Conservation (phyloP, 1,140 invertebrate species). For the Lineus longissimus region DNA sequence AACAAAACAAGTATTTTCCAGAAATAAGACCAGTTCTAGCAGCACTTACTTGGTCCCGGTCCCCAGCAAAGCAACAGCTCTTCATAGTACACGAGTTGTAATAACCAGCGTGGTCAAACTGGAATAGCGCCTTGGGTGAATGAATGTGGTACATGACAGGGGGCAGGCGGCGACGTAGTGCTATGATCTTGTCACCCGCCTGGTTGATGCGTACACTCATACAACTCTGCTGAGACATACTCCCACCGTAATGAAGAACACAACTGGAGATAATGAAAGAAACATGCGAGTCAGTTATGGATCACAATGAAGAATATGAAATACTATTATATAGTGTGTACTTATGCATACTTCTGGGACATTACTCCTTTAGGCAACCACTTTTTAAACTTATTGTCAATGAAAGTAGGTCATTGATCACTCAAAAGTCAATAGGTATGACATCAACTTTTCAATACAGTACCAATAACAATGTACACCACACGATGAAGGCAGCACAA, state of each 20-base stretch:
- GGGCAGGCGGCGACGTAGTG: constrained; percentile 74
- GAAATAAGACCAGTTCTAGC: not conserved
- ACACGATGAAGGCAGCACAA: too few species aligned
- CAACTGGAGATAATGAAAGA: constrained; percentile 37
- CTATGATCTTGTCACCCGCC: constrained; percentile 74
- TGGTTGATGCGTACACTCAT: constrained; percentile 88
- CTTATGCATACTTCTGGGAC: too few species aligned
- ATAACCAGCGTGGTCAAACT: constrained; percentile 88
- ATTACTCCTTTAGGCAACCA: too few species aligned
- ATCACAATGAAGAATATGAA: not conserved
- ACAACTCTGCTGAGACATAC: constrained; percentile 67
- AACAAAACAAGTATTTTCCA: too few species aligned
- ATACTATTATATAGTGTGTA: not conserved
- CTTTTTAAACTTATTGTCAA: too few species aligned
- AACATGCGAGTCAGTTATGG: not conserved
- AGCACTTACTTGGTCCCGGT: constrained; percentile 63
- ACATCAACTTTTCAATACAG: too few species aligned
- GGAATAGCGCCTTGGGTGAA: constrained; percentile 66
- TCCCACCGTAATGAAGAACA: constrained; percentile 65
- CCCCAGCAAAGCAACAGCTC: constrained; percentile 89
- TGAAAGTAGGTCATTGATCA: too few species aligned
- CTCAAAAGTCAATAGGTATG: too few species aligned
- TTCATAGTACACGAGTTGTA: constrained; percentile 98
- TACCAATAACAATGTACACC: too few species aligned
- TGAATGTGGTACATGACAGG: constrained; percentile 75